phyloP scores from a whole-genome alignment of 2,888 invertebrate species.

The Eurytoma californica region DNA sequence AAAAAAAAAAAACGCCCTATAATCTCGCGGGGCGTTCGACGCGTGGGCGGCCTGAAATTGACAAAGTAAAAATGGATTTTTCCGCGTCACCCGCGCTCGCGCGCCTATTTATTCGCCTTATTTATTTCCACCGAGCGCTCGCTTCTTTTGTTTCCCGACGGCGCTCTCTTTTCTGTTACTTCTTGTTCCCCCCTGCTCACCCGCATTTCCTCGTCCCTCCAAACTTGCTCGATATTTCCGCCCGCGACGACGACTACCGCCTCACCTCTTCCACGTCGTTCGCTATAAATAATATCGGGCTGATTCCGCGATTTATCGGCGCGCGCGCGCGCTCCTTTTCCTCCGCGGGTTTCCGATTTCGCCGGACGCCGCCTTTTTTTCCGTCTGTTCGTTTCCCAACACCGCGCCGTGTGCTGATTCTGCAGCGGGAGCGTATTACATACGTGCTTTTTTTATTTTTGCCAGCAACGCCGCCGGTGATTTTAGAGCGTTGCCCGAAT shows the following conservation, averaged over 20 bases:
- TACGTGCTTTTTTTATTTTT: neutral
- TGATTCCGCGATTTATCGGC: constrained; percentile 24
- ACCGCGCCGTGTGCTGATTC: neutral
- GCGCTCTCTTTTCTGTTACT: neutral
- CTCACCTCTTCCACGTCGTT: neutral
- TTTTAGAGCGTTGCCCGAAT: neutral
- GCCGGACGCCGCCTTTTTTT: neutral
- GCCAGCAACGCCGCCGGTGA: neutral
- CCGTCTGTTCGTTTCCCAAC: neutral
- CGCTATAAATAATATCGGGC: constrained; percentile 23
- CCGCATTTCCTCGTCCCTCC: neutral
- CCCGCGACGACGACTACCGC: neutral
- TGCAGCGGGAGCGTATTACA: neutral
- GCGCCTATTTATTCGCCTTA: constrained; percentile 9
- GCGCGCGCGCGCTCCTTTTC: neutral
- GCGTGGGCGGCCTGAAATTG: neutral
- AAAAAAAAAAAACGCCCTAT: no score
- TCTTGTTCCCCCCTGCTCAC: neutral
- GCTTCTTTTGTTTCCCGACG: neutral
- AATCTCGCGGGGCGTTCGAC: no score
- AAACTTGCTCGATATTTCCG: constrained; percentile 1
- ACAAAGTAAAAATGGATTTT: constrained; percentile 14
- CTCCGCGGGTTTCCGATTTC: neutral
- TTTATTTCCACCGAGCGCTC: constrained; percentile 1
- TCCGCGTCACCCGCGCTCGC: neutral